Base-by-base conservation (phyloP, 2,113 vertebrate species). In the Sterrhoptilus dennistouni region DNA sequence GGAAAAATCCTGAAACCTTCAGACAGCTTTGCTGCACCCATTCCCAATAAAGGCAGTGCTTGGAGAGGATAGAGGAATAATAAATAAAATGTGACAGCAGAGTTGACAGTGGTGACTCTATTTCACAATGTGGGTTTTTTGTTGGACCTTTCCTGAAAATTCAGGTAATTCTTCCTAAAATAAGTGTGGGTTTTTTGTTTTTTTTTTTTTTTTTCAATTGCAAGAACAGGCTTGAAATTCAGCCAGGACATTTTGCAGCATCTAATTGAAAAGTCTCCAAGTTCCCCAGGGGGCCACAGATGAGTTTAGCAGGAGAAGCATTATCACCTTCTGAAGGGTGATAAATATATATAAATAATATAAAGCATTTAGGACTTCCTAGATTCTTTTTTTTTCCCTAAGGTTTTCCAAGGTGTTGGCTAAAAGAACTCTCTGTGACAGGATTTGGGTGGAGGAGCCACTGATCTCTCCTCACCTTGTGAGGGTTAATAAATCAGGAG, bases 281-380 rank as follows among this genome's bases (percentile, higher is more conserved):
- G 33, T 36, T 83, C 40, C 7, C 28, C 35, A 28, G 0, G 0
- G 53, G 47, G 52, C 52, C 52, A 50, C 27, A 33, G 36, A 9
- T 35, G 18, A 44, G 84, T 75, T 81, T 16, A 69, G 33, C 35
- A 33, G 47, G 56, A 60, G 10, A 31, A 61, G 33, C 6, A 19
- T 38, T 38, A 38, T 4, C 60, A 21, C n/a, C 49, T 81, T 64
- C 54, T 70, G 38, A 74, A 70, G 70, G 12, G 6, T 8, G 3
- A 4, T 70, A 56, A 77, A 24, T 44, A 47, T 21, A 81, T 38
- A 38, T 38, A 38, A 38, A 38, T 38, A 81, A 50, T 69, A 60
- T 23, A 35, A 85, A 79, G 15, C 33, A 28, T 59, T 71, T n/a
- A 28, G 61, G 25, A 27, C 4, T 36, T 45, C 38, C 54, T 52